Evolutionary conservation across 2,113 vertebrate species (phyloP).

Genomic region (Ellobius talpinus): DNA sequence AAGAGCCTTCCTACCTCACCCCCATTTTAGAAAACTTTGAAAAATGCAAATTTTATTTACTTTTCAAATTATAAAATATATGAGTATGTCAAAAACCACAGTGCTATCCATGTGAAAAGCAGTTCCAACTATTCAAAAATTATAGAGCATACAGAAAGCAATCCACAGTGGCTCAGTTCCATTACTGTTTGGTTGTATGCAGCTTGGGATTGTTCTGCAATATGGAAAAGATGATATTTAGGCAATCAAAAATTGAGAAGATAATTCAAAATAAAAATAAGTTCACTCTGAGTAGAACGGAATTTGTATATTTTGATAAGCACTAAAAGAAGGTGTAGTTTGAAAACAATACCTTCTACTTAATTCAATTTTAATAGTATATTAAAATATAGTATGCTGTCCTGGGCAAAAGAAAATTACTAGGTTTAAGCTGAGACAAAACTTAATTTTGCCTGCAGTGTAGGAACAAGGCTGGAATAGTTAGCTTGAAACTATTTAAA

Average conservation of each 20-base stretch:
- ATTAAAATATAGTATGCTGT: not conserved
- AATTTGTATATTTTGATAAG: not conserved
- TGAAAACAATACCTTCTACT: not conserved
- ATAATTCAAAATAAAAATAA: slow-evolving; percentile 36
- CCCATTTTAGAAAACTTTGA: not conserved
- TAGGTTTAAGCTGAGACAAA: slow-evolving; percentile 51
- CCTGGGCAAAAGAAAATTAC: not conserved
- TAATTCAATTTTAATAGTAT: not conserved
- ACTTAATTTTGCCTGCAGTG: slow-evolving; percentile 12
- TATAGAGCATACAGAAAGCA: not conserved
- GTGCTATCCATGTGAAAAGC: slow-evolving; percentile 40
- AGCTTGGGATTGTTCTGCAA: not conserved
- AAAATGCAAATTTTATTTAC: slow-evolving; percentile 46
- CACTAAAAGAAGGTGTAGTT: not conserved
- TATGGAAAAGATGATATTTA: not conserved
- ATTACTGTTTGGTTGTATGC: not conserved
- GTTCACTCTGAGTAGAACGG: slow-evolving; percentile 16
- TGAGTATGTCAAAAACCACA: slow-evolving; percentile 62
- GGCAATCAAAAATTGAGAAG: slow-evolving; percentile 21
- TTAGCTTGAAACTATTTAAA: slow-evolving; percentile 40
- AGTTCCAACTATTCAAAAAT: slow-evolving; percentile 57
- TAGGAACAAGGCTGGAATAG: slow-evolving; percentile 40
- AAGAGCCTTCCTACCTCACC: not conserved
- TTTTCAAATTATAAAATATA: slow-evolving; percentile 76
- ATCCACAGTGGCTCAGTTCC: slow-evolving; percentile 5